Conservation (phyloP, 2,888 invertebrate species). For the Cheilosia pagana region DNA sequence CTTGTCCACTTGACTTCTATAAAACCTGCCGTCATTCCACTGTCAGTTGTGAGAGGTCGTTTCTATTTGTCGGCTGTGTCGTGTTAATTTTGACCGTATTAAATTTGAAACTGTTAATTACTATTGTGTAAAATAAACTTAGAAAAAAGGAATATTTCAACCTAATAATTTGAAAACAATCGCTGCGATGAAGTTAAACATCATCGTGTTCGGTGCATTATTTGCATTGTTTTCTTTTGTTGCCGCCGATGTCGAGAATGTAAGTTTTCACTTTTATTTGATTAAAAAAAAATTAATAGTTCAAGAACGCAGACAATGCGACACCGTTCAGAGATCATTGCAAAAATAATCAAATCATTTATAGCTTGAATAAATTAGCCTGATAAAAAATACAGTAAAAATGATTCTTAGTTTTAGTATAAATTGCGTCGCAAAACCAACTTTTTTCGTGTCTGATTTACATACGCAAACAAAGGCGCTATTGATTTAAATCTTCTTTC, state of each 20-base stretch:
- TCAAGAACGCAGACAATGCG: background rate
- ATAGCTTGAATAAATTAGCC: background rate
- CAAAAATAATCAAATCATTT: conserved; percentile 12
- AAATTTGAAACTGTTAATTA: conserved; percentile 3
- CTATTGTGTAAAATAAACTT: background rate
- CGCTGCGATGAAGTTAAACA: conserved; percentile 27
- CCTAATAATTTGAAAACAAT: conserved; percentile 2
- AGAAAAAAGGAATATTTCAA: background rate
- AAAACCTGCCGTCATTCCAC: conserved; percentile 31
- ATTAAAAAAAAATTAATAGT: background rate
- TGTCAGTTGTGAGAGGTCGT: conserved; percentile 66
- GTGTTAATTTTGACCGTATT: conserved; percentile 1
- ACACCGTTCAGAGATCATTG: background rate
- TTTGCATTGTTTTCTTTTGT: conserved; percentile 36
- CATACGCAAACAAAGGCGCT: conserved; percentile 14
- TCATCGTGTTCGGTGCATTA: conserved; percentile 35
- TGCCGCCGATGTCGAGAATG: conserved; percentile 24
- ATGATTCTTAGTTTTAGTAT: background rate
- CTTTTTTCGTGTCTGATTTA: background rate
- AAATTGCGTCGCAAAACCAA: conserved; percentile 21
- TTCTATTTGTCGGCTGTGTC: conserved; percentile 33
- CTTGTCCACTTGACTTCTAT: background rate
- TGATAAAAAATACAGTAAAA: background rate
- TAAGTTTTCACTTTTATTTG: conserved; percentile 20
- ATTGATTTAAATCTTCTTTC: background rate